Evolutionary conservation across 2,113 vertebrate genomes (phyloP), one percentile per base, ranked within the genome.

Genomic region (Nanorana parkeri): DNA sequence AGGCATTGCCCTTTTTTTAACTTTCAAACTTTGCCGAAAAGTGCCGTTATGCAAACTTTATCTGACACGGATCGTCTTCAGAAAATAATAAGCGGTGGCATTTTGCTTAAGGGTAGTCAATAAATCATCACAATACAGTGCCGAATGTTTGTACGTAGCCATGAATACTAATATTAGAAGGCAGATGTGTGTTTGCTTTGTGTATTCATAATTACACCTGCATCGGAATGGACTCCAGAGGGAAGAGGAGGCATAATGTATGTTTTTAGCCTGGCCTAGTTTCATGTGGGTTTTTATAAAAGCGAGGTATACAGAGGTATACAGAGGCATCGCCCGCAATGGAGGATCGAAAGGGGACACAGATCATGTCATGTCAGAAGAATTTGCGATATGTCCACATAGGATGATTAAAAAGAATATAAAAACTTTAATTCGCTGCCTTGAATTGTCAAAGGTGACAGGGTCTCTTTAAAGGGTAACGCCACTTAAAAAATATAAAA

Each of bases 41-140:
- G 29, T 47, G 19, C 28, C 26, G 28, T 52, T 60, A 78, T 32
- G 28, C 71, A 55, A 84, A 84, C 61, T 64, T 83, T 78, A 78
- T 28, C 47, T 80, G 71, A 80, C 63, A 72, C 63, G 68, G 80
- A 84, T 73, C 63, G 78, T 71, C 54, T 85, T 28, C 54, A 23
- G 51, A 63, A 68, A 77, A 68, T 72, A 79, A 85, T 80, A 78
- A 84, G 66, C 55, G 60, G 21, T 63, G 64, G 52, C 51, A 82
- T 86, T 85, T 85, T 83, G 55, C 77, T 86, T 74, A 69, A 84
- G 61, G 81, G 66, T 80, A 81, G 64, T 66, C 66, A 77, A 66
- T 85, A 85, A 85, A 85, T 79, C 80, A 84, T 69, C 13, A n/a
- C 68, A 51, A 55, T 41, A 66, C 24, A 29, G 65, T 78, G 60